Evolutionary conservation across 2,797 vertebrate genomes (phyloP).

Genomic region (Oophaga sylvatica): DNA sequence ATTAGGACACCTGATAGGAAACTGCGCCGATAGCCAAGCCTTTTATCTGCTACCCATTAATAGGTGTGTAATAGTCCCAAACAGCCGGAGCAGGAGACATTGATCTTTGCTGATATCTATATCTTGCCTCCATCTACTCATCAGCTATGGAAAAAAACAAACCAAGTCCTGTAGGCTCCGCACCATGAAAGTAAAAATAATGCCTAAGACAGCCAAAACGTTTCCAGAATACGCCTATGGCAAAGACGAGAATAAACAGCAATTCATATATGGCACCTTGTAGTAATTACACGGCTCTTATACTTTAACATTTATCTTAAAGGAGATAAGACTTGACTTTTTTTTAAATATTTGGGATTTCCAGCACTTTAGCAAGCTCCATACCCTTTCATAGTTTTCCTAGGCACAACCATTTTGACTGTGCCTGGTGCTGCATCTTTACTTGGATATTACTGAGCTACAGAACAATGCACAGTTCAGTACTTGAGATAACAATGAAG

Average conservation of each 20-base stretch:
- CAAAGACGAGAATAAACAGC: not conserved
- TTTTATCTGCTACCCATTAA: conserved; percentile 39
- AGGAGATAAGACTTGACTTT: too few species aligned
- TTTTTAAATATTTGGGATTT: not conserved
- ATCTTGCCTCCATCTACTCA: not conserved
- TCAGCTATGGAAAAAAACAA: not conserved
- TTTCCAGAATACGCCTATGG: not conserved
- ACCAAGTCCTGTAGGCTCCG: not conserved
- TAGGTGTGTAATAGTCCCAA: not conserved
- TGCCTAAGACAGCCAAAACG: not conserved
- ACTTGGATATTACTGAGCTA: too few species aligned
- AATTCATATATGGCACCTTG: not conserved
- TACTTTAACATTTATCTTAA: too few species aligned
- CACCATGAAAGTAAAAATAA: too few species aligned
- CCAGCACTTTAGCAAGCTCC: too few species aligned
- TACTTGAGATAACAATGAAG: too few species aligned
- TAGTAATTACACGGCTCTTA: not conserved
- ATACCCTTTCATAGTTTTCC: too few species aligned
- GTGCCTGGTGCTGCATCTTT: too few species aligned
- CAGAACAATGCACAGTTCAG: too few species aligned
- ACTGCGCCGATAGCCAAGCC: conserved; percentile 19
- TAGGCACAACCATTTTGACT: too few species aligned
- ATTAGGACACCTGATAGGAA: conserved; percentile 57
- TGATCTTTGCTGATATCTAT: not conserved
- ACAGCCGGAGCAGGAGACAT: conserved; percentile 10